Evolutionary conservation across 30 jellyfish, hydroid and myxozoan species (phyloP).

Genomic region (Clytia hemisphaerica): DNA sequence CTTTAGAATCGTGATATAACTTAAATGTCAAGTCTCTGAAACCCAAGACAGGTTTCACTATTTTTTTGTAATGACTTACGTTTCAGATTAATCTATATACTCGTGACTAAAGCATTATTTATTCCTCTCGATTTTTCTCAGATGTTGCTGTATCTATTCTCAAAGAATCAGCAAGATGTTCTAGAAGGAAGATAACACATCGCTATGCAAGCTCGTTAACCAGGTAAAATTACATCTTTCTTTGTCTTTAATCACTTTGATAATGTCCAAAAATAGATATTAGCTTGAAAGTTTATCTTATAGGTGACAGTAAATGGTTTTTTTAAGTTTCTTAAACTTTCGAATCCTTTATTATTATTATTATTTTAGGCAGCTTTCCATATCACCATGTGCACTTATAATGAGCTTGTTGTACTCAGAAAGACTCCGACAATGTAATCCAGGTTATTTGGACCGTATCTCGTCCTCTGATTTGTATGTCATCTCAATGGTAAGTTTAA

Average conservation of each 20-base stretch:
- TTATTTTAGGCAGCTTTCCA: slow-evolving; percentile 63
- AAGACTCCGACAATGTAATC: slow-evolving; percentile 74
- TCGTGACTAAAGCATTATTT: no score
- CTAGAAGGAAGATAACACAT: slow-evolving; percentile 17
- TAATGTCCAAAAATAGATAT: no score
- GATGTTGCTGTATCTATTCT: slow-evolving; percentile 84
- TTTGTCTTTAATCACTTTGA: no score
- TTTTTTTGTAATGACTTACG: not conserved
- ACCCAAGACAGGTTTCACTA: no score
- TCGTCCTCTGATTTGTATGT: slow-evolving; percentile 93
- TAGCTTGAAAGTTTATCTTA: no score
- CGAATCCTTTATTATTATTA: no score
- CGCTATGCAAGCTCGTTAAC: slow-evolving; percentile 29
- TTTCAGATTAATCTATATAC: not conserved
- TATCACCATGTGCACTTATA: slow-evolving; percentile 96
- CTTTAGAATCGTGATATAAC: no score
- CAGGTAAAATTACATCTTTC: no score
- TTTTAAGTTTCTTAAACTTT: no score
- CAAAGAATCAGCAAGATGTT: slow-evolving; percentile 16
- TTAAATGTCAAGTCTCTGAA: no score
- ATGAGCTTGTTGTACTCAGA: slow-evolving; percentile 86
- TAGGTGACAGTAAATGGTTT: no score
- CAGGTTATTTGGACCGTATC: slow-evolving; percentile 49
- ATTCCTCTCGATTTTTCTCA: no score
- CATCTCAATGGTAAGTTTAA: slow-evolving; percentile 72